Evolutionary conservation across 1,140 invertebrate species (phyloP).

Genomic region (Drosophila miranda): DNA sequence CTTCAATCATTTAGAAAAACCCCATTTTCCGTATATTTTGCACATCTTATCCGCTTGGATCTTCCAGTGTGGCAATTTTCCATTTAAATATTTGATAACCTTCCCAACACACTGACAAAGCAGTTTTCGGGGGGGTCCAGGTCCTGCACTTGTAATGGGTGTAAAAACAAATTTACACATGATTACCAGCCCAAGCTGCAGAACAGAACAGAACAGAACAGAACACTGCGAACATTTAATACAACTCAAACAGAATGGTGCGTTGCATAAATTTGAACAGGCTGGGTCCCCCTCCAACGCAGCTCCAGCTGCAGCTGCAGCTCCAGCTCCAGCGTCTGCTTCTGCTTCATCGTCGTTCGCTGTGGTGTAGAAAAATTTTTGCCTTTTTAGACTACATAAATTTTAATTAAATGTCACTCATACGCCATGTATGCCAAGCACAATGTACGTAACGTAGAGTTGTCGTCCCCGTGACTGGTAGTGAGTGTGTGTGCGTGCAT

Average conservation of each 20-base stretch:
- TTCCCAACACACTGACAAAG: constrained; percentile 37
- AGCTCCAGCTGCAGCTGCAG: constrained; percentile 2
- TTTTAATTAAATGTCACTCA: constrained; percentile 81
- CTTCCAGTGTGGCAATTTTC: constrained; percentile 34
- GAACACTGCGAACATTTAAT: constrained; percentile 65
- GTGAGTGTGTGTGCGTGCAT: constrained; percentile 42
- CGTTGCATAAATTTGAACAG: constrained; percentile 74
- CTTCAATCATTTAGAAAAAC: constrained; percentile 30
- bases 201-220: constrained; percentile 30
- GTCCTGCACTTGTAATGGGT: constrained; percentile 57
- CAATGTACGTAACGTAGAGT: constrained; percentile 30
- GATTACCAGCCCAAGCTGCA: constrained; percentile 56
- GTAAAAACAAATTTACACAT: constrained; percentile 78
- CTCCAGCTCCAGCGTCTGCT: constrained; percentile 7
- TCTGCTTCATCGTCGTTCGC: constrained; percentile 12
- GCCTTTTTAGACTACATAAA: constrained; percentile 76
- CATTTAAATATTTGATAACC: constrained; percentile 77
- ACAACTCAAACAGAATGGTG: constrained; percentile 78
- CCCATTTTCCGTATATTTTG: constrained; percentile 2
- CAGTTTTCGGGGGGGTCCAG: constrained; percentile 20
- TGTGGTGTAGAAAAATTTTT: constrained; percentile 55
- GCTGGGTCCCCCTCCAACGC: not conserved
- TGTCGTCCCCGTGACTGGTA: not conserved
- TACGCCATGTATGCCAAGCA: constrained; percentile 72
- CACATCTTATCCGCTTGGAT: constrained; percentile 16